Percentiles rank a stretch among this genome's conserved stretches.
phyloP scores from a whole-genome alignment of 2,888 invertebrate species.

The Dynastes maya region DNA sequence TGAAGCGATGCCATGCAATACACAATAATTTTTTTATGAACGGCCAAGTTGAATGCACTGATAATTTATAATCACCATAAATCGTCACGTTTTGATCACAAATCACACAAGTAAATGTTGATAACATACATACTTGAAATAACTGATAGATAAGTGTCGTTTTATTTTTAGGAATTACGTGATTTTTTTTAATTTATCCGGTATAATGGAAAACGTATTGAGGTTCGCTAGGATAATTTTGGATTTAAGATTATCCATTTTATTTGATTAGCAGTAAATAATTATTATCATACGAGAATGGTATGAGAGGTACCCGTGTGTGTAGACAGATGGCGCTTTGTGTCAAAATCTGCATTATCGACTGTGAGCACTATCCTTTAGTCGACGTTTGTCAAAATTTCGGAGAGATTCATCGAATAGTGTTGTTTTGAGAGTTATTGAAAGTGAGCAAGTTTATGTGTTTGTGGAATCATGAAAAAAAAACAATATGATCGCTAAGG shows the following conservation, averaged over 20 bases:
- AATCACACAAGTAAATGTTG: background rate
- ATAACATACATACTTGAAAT: conserved; percentile 1
- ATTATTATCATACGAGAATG: background rate
- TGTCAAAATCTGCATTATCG: too few relatives aligned
- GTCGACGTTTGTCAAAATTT: too few relatives aligned
- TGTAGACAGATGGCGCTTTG: too few relatives aligned
- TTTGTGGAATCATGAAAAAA: too few relatives aligned
- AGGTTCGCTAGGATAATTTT: background rate
- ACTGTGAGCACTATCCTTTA: too few relatives aligned
- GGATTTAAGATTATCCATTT: background rate
- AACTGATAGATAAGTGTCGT: background rate
- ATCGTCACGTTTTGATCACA: conserved; percentile 13
- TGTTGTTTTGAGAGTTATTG: too few relatives aligned
- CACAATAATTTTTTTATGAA: background rate
- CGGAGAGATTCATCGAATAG: too few relatives aligned
- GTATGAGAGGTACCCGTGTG: too few relatives aligned
- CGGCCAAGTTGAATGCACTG: conserved; percentile 22
- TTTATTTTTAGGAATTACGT: conserved; percentile 8
- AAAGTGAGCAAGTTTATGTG: too few relatives aligned
- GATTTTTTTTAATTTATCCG: background rate
- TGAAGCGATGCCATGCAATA: conserved; percentile 1
- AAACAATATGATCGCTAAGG: too few relatives aligned
- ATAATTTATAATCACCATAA: conserved; percentile 21
- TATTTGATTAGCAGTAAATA: background rate
- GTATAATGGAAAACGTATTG: background rate